Evolutionary conservation across 53 echinoderm and acorn worm species (phyloP).

Genomic region (Antedon mediterranea): DNA sequence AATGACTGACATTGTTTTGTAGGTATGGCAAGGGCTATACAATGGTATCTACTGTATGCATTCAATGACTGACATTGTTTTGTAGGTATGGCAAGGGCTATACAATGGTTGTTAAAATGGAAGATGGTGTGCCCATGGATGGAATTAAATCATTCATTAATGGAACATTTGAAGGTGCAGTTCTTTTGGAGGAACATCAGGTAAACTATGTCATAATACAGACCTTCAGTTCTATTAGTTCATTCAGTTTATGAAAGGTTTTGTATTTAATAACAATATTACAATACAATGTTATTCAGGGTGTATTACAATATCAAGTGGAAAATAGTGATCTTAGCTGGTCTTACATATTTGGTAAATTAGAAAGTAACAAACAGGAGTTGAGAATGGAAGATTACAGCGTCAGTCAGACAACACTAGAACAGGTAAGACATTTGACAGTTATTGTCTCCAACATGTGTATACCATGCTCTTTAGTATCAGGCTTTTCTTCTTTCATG

Average conservation of each 20-base stretch:
- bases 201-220: too few species aligned
- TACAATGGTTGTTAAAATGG: slow-evolving; percentile 65
- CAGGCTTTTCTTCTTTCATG: too few species aligned
- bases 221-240: too few species aligned
- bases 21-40: too few species aligned
- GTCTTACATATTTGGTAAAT: slow-evolving; percentile 78
- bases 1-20: too few species aligned
- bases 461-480: too few species aligned
- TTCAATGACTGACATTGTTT: too few species aligned
- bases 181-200: slow-evolving; percentile 69
- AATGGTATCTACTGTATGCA: too few species aligned
- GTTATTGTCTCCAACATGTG: too few species aligned
- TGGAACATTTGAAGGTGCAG: slow-evolving; percentile 37
- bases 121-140: slow-evolving; percentile 8
- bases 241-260: too few species aligned
- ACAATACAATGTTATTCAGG: too few species aligned
- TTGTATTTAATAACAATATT: too few species aligned
- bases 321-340: slow-evolving; percentile 60
- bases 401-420: slow-evolving; percentile 90
- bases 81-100: slow-evolving; percentile 94
- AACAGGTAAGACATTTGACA: slow-evolving; percentile 84
- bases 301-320: slow-evolving; percentile 81
- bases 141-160: slow-evolving; percentile 40
- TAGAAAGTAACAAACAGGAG: slow-evolving; percentile 47
- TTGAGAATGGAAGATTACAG: slow-evolving; percentile 78